These are phyloP conservation scores for Lanius ludovicianus DNA, from an alignment of 2,113 vertebrate species.

Conservation along the genomic window DNA sequence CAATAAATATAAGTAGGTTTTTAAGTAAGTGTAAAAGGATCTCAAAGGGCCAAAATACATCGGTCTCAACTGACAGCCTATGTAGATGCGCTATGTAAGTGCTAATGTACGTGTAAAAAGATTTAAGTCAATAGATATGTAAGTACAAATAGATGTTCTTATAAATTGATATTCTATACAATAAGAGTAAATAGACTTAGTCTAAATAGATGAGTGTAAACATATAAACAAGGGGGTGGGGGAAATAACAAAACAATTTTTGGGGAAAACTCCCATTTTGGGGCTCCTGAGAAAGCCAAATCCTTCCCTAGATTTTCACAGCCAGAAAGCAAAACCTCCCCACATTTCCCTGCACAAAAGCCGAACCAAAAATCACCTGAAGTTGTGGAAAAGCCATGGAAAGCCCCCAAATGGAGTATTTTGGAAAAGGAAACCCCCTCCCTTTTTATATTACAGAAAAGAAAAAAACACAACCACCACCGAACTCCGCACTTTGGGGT, in stretches of 20 bases:
- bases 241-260: background rate
- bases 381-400: background rate
- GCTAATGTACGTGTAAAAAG: background rate
- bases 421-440: background rate
- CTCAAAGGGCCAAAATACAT: background rate
- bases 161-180: background rate
- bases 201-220: background rate
- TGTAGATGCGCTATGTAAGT: background rate
- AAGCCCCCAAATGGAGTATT: background rate
- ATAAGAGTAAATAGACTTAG: background rate
- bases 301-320: background rate
- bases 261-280: background rate
- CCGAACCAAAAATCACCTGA: background rate
- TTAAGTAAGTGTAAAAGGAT: background rate
- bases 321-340: background rate
- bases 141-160: background rate
- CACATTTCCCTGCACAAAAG: background rate
- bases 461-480: background rate
- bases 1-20: background rate
- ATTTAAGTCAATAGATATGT: background rate
- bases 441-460: background rate
- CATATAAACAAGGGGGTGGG: background rate
- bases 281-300: background rate
- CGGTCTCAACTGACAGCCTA: background rate
- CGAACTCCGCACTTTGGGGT: background rate